Evolutionary conservation across 2,113 vertebrate species (phyloP), one percentile per base, ranked within the genome.

Genomic region (Phrynosoma platyrhinos): DNA sequence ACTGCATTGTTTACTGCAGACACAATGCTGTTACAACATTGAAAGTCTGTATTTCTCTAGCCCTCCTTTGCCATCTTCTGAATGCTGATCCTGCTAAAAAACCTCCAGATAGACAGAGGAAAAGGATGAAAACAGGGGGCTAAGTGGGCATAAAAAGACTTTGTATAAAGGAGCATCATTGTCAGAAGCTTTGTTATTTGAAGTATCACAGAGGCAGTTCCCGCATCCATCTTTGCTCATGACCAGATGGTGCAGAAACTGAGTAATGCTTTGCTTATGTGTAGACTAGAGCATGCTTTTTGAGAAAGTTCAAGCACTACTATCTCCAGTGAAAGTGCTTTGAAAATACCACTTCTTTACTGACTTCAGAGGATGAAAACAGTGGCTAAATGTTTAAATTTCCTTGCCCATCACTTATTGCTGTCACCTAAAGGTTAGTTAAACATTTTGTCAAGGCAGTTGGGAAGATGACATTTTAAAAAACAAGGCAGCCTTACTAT

Each of bases 361-460:
- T 75, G 64, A 75, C 18, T 30, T 88, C 23, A 55, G 40, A 47
- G 36, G 66, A 32, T 30, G 20, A 82, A 81, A 52, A 47, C 16
- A 66, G 20, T 13, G 78, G 58, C 10, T 42, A 36, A 53, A 20
- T 20, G 32, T 80, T 71, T n/a, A 52, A 32, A 36, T 76, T 68
- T 77, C 74, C 25, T 55, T 78, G 81, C n/a, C 66, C 23, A 30
- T 78, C 81, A 53, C 81, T 78, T 88, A 64, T 2, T 42, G 10
- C 64, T 36, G 75, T 82, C 82, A 75, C 1, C 23, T 79, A n/a
- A 79, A 42, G 9, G 20, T 85, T 82, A 86, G 23, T 79, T 79
- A 80, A 42, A 76, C 72, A 83, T 36, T 88, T 88, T 77, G 75
- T n/a, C 71, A 88, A 83, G 62, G 42, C 62, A 69, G 58, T 83